Base-by-base conservation (phyloP, 2,888 invertebrate genomes). In the Harpalus rufipes region DNA sequence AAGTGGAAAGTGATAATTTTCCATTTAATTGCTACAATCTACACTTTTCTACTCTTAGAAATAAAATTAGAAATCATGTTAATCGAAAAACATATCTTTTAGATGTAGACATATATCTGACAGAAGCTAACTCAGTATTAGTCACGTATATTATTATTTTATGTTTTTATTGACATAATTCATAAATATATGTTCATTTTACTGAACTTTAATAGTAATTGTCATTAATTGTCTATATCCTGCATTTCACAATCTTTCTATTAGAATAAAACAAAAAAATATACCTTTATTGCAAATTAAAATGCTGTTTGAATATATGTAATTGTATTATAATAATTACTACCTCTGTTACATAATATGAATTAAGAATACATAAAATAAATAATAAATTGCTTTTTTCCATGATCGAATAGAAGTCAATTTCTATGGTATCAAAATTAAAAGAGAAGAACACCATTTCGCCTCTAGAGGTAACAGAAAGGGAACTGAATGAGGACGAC, bases 41-140 rank as follows among this genome's bases (percentile, higher is more conserved):
- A 39, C 68, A 68, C 39, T 68, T 68, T 68, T 68, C 39, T 63
- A 41, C 6, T 39, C n/a, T 25, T 5, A 32, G 68, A 68, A 68
- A 68, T 68, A 39, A 39, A 68, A 39, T 39, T 68, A 68, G 68
- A 68, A 68, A 68, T 68, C 68, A n/a, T 25, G 25, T 68, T 68
- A n/a, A 68, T 68, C 25, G 25, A 63, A 21, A 63, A 63, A 68
- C 25, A 32, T 8, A 65, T 32, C 39, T 25, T 8, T 18, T 21
- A 21, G 10, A 12, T 25, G 32, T 1, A 32, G 32, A 32, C 44
- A 51, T 51, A 51, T 12, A 51, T 12, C 44, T 51, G 44, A 51
- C 44, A 51, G 32, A 32, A 32, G 32, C 32, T 32, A 32, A 8
- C 44, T 8, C 5, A 51, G 2, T 51, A 51, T 51, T 51, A 51